Evolutionary conservation across 2,113 vertebrate genomes (phyloP), one percentile per base, ranked within the genome.

Genomic region (Pao palembangensis): DNA sequence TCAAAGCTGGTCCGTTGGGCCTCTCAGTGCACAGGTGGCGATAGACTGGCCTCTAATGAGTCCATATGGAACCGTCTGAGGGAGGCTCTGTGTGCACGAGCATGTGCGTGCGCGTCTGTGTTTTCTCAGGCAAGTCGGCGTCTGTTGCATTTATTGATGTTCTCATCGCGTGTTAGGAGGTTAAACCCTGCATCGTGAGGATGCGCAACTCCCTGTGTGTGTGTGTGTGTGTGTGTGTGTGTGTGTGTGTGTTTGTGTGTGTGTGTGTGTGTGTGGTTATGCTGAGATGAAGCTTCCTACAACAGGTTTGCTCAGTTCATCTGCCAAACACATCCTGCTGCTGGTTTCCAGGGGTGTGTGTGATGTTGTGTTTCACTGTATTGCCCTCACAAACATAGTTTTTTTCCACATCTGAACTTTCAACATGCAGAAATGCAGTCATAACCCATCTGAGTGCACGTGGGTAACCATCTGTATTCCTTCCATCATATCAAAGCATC

Each of bases 41-140:
- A 81, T 85, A 86, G 85, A 87, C 87, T 75, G 73, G 85, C 84
- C 87, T 79, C 82, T 89, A 89, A 89, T 89, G 87, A 89, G 84
- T 80, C 87, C 85, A 85, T 85, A 85, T 87, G 87, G 85, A 84
- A 87, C 81, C 62, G 85, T 86, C 84, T 86, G 81, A 79, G 73
- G 81, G 67, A 57, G 51, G 64, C 61, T 75, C 79, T 54, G 51
- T 58, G 65, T 18, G 51, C 46, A 13, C 56, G 13, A 61, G 56
- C 46, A 3, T 46, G n/a, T 55, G 42, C 60, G 44, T 43, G 12
- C 15, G 1, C 16, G 56, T 67, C 54, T 55, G 46, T 63, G 11
- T 59, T 54, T 64, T 34, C 25, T 65, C n/a, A 8, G 67, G 64
- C 47, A 67, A 58, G 43, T 53, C 61, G 49, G 28, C 57, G 55